These are phyloP conservation scores for Diorhabda elongata DNA, from an alignment of 1,140 invertebrate genomes.

Conservation along the genomic window DNA sequence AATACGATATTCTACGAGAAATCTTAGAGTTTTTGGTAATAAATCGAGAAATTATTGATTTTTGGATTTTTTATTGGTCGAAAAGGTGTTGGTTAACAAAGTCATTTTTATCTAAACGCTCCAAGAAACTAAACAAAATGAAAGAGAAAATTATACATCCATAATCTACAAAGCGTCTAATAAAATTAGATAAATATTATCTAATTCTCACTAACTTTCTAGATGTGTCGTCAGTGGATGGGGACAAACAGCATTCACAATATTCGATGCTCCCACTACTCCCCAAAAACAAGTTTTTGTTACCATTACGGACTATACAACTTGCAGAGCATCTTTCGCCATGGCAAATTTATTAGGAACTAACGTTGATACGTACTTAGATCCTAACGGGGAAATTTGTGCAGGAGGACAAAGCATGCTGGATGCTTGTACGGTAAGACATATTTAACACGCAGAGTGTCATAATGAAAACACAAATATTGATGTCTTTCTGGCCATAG, in stretches of 20 bases:
- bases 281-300: slow-evolving; percentile 38
- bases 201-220: slow-evolving; percentile 1
- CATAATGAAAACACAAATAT: no score
- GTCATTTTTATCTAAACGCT: no score
- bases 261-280: slow-evolving; percentile 32
- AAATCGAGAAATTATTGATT: no score
- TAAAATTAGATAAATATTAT: no score
- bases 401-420: slow-evolving; percentile 37
- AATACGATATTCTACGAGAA: no score
- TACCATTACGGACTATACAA: slow-evolving; percentile 25
- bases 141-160: no score
- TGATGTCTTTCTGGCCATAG: no score
- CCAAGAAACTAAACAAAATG: no score
- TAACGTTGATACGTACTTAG: slow-evolving; percentile 36
- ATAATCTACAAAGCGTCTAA: no score
- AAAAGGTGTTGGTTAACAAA: no score
- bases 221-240: slow-evolving; percentile 39
- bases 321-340: slow-evolving; percentile 33
- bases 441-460: background rate
- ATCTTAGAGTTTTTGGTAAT: no score
- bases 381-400: slow-evolving; percentile 39
- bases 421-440: slow-evolving; percentile 42
- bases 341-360: slow-evolving; percentile 29
- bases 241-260: slow-evolving; percentile 35
- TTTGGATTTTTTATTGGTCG: no score